Conservation (phyloP, 2,888 invertebrate genomes). For the Alitta virens region DNA sequence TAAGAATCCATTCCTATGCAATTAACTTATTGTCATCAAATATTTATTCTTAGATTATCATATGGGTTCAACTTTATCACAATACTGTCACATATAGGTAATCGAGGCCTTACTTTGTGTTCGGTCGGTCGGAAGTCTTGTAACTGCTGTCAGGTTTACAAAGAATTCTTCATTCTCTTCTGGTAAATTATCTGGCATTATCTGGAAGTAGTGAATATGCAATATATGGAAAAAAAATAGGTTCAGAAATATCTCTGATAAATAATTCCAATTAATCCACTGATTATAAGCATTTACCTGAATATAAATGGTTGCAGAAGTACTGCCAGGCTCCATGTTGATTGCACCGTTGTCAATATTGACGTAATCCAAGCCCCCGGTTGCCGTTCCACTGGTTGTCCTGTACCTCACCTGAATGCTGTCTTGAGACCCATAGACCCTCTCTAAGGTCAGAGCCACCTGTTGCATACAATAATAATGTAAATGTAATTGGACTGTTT, state of each 20-base stretch:
- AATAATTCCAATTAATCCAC: no score
- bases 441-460: constrained; percentile 42
- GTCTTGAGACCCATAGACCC: constrained; percentile 46
- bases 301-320: constrained; percentile 33
- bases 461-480: constrained; percentile 19
- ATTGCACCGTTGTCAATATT: constrained; percentile 36
- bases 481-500: no score
- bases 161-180: constrained; percentile 47
- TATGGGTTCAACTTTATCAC: no score
- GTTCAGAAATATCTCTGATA: no score
- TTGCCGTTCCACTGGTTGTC: constrained; percentile 37
- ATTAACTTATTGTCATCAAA: no score
- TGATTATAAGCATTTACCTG: no score
- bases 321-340: constrained; percentile 39
- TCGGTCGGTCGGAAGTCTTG: constrained; percentile 41
- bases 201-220: no score
- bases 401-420: constrained; percentile 41
- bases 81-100: no score
- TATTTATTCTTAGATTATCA: no score
- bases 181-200: constrained; percentile 43
- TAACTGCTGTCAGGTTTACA: constrained; percentile 43
- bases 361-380: constrained; percentile 28
- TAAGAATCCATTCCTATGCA: no score
- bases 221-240: no score
- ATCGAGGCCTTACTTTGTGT: constrained; percentile 36